Conservation (phyloP, 2,888 invertebrate species). For the Acronicta aceris region DNA sequence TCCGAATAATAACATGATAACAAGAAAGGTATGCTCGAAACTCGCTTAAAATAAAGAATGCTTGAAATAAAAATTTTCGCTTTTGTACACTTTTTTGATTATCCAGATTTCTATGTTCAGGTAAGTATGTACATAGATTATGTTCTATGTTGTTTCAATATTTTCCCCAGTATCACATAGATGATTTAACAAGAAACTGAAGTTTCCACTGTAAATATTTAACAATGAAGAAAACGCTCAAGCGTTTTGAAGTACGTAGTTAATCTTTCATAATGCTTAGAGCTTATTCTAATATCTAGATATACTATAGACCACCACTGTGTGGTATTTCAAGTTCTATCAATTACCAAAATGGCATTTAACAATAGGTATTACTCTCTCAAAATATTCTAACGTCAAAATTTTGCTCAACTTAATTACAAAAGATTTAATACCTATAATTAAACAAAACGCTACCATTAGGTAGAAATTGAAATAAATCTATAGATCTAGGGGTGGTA, state of each 20-base stretch:
- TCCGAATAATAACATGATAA: neutral
- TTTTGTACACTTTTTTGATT: too few relatives aligned
- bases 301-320: neutral
- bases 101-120: too few relatives aligned
- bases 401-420: conserved; percentile 66
- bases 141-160: too few relatives aligned
- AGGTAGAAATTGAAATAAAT: conserved; percentile 79
- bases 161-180: too few relatives aligned
- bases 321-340: conserved; percentile 21
- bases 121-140: too few relatives aligned
- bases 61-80: neutral
- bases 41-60: neutral
- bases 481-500: conserved; percentile 68
- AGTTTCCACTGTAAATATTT: too few relatives aligned
- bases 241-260: too few relatives aligned
- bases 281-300: neutral
- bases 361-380: conserved; percentile 22
- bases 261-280: too few relatives aligned
- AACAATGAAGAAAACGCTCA: too few relatives aligned
- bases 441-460: conserved; percentile 71
- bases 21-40: neutral
- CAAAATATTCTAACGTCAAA: conserved; percentile 51
- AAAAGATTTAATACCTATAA: conserved; percentile 72
- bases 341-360: conserved; percentile 24
- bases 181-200: too few relatives aligned